These are phyloP conservation scores for Plemyria rubiginata DNA, from an alignment of 2,888 invertebrate species.

Conservation along the genomic window DNA sequence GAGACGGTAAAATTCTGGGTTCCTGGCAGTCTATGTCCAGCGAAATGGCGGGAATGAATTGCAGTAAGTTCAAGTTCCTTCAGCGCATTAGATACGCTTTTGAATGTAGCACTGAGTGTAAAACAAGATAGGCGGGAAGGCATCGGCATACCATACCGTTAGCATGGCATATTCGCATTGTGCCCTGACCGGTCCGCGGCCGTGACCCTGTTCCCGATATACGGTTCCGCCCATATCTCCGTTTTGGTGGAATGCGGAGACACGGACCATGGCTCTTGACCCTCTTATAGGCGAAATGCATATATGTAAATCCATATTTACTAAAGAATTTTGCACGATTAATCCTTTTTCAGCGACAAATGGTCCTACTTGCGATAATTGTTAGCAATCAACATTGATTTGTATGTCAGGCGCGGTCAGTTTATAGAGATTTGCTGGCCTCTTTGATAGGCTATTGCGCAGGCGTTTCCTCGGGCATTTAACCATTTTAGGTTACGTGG, in stretches of 20 bases:
- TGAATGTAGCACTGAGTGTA: conserved; percentile 27
- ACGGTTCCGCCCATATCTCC: conserved; percentile 64
- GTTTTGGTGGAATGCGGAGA: conserved; percentile 72
- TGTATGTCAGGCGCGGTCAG: conserved; percentile 18
- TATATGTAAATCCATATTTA: conserved; percentile 6
- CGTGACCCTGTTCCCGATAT: conserved; percentile 79
- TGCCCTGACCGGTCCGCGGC: conserved; percentile 71
- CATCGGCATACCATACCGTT: conserved; percentile 61
- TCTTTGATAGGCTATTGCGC: conserved; percentile 40
- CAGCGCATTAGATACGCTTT: conserved; percentile 7
- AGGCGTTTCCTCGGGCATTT: conserved; percentile 40
- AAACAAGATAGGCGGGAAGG: conserved; percentile 47
- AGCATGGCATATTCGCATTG: conserved; percentile 64
- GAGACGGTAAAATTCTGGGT: conserved; percentile 83
- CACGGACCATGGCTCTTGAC: conserved; percentile 54
- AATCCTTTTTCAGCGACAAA: not conserved
- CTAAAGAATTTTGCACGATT: not conserved
- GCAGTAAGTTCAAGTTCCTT: conserved; percentile 81
- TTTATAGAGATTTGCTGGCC: conserved; percentile 32
- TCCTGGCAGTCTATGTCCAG: conserved; percentile 76
- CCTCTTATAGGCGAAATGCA: conserved; percentile 44
- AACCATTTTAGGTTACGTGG: conserved; percentile 49
- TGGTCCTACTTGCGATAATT: conserved; percentile 21
- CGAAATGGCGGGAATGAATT: conserved; percentile 75
- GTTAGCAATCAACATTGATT: conserved; percentile 19